Evolutionary conservation across 2,888 invertebrate genomes (phyloP), one percentile per base, ranked within the genome.

Genomic region (Eupithecia insigniata): DNA sequence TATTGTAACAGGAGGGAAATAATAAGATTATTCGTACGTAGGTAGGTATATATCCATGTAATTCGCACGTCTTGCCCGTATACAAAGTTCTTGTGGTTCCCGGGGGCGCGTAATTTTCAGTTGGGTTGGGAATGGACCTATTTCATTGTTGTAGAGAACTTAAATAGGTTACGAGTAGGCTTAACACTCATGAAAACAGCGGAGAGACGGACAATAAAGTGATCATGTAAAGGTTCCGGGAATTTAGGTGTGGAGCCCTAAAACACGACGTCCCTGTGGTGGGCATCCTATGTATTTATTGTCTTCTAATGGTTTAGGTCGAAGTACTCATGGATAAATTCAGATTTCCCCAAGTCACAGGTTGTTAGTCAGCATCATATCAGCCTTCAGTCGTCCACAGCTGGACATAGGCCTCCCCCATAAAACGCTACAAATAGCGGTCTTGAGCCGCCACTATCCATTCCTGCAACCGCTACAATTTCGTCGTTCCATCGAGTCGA

Each of bases 31-130:
- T 74, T 73, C 74, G 71, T 75, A 77, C 16, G 18, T 69, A 69
- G n/a, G n/a, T n/a, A n/a, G n/a, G n/a, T 26, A 69, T 72, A 74
- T 78, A 69, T 73, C 72, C 77, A 72, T 69, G 76, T 80, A 79
- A 77, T 80, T 81, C 67, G 77, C 81, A 77, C 79, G 78, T 81
- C 79, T 79, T 78, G 70, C 77, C 76, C 71, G 76, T 79, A 73
- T 68, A 77, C 77, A 68, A 69, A 66, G 68, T 70, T 76, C 67
- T 73, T 70, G 66, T 62, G 60, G 68, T 74, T 71, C 74, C 71
- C 36, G 7, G 67, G 69, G 74, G 71, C 69, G 58, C 64, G 66
- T 73, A 73, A 69, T 69, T 73, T 73, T 73, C 67, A 62, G 70
- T 67, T 30, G 68, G 70, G 68, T 73, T 51, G 39, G 46, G 73